phyloP scores from a whole-genome alignment of 2,113 vertebrate species.

The Pachypanchax playfairii region DNA sequence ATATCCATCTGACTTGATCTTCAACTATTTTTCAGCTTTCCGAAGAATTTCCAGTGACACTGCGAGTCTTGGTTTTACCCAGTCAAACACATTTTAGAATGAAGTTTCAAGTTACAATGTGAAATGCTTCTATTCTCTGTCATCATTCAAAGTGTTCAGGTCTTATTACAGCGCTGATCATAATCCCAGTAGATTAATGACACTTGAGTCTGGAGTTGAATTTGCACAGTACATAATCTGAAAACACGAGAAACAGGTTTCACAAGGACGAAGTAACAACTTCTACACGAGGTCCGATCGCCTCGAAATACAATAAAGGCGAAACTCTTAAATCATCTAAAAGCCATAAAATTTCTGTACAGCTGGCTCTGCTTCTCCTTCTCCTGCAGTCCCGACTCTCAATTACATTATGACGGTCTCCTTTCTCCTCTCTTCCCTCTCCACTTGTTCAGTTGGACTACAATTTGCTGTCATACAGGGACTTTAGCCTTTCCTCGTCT shows the following conservation, averaged over 20 bases:
- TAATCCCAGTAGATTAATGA: conserved; percentile 23
- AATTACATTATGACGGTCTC: conserved; percentile 59
- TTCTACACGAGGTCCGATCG: conserved; percentile 53
- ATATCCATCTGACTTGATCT: conserved; percentile 18
- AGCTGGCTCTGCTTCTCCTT: conserved; percentile 18
- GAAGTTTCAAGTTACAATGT: too few species aligned
- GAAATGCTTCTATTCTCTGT: neutral
- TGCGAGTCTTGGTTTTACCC: neutral
- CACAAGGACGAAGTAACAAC: conserved; percentile 49
- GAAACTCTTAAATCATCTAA: conserved; percentile 65
- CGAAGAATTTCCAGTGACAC: conserved; percentile 36
- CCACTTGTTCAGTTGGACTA: too few species aligned
- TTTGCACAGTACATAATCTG: conserved; percentile 42
- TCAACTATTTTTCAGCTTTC: conserved; percentile 27
- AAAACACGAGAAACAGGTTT: conserved; percentile 41
- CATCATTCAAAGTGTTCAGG: neutral
- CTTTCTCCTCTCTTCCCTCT: conserved; percentile 12
- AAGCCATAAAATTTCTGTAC: conserved; percentile 63
- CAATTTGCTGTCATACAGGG: conserved; percentile 2
- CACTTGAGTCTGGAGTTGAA: conserved; percentile 22
- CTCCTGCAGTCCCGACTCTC: conserved; percentile 16
- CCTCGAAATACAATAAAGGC: conserved; percentile 58
- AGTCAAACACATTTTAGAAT: too few species aligned
- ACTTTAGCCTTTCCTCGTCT: neutral
- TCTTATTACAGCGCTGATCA: conserved; percentile 15